Evolutionary conservation across 2,113 vertebrate species (phyloP).

Genomic region (Paradoxurus hermaphroditus): DNA sequence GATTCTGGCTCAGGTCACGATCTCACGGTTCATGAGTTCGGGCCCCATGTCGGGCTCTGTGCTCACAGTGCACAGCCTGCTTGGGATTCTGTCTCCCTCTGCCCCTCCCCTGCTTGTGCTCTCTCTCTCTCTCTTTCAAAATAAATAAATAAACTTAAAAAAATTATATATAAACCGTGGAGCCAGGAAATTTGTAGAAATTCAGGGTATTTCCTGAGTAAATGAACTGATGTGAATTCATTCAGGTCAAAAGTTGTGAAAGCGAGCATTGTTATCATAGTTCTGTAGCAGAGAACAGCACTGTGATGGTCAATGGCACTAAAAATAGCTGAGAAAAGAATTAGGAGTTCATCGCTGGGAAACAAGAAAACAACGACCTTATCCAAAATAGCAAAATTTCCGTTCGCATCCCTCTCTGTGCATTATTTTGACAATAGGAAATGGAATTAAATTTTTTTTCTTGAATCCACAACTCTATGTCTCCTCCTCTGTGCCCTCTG

Average conservation of each 20-base stretch:
- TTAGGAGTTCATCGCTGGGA: background rate
- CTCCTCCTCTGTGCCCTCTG: slow-evolving; percentile 71
- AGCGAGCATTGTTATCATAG: slow-evolving; percentile 71
- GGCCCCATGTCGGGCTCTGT: too few species aligned
- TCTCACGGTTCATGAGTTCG: too few species aligned
- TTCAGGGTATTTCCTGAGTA: slow-evolving; percentile 27
- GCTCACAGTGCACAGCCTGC: too few species aligned
- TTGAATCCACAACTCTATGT: slow-evolving; percentile 72
- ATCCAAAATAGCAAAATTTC: slow-evolving; percentile 77
- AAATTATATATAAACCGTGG: background rate
- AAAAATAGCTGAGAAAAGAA: slow-evolving; percentile 77
- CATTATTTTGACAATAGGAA: slow-evolving; percentile 62
- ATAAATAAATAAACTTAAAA: too few species aligned
- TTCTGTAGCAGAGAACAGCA: slow-evolving; percentile 69
- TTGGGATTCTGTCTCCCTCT: too few species aligned
- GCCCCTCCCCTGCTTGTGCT: too few species aligned
- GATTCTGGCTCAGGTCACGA: too few species aligned
- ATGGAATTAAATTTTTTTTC: slow-evolving; percentile 68
- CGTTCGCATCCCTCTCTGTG: slow-evolving; percentile 23
- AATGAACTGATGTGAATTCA: slow-evolving; percentile 38
- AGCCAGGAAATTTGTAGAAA: slow-evolving; percentile 47
- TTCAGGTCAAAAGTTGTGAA: slow-evolving; percentile 62
- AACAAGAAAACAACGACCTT: slow-evolving; percentile 45
- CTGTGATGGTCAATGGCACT: slow-evolving; percentile 59
- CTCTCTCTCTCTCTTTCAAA: too few species aligned